A percentile compares a stretch with the other conserved stretches of the same genome.
These are phyloP conservation scores for Origma solitaria DNA, from an alignment of 2,113 vertebrate genomes.

Conservation along the genomic window DNA sequence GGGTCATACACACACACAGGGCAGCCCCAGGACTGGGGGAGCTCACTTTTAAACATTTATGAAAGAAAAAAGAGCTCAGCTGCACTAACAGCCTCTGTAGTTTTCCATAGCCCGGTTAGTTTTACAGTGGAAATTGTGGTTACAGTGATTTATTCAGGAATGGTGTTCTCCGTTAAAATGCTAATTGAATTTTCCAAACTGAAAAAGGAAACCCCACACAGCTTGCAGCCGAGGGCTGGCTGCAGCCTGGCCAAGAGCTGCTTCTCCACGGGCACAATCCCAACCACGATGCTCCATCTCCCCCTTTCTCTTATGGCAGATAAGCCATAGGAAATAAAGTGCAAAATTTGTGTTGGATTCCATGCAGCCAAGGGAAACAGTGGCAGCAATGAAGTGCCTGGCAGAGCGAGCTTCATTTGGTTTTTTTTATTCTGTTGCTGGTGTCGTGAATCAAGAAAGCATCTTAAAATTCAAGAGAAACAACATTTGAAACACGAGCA, in stretches of 20 bases:
- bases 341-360: neutral
- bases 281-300: neutral
- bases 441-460: neutral
- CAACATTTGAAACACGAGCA: neutral
- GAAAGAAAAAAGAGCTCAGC: neutral
- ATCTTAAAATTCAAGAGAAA: neutral
- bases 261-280: neutral
- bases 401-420: neutral
- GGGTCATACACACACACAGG: neutral
- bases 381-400: neutral
- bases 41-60: accelerated
- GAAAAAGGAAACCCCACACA: neutral
- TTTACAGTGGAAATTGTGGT: neutral
- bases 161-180: neutral
- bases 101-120: neutral
- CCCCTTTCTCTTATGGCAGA: neutral
- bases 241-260: neutral
- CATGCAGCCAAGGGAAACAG: neutral
- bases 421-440: neutral
- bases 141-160: neutral
- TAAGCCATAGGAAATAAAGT: neutral
- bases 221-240: neutral
- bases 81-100: neutral
- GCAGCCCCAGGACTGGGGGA: neutral
- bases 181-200: neutral